A percentile compares a stretch with the other conserved stretches of the same genome.
Evolutionary conservation across 2,888 invertebrate genomes (phyloP).

Genomic region (Pachliopta kotzebuea): DNA sequence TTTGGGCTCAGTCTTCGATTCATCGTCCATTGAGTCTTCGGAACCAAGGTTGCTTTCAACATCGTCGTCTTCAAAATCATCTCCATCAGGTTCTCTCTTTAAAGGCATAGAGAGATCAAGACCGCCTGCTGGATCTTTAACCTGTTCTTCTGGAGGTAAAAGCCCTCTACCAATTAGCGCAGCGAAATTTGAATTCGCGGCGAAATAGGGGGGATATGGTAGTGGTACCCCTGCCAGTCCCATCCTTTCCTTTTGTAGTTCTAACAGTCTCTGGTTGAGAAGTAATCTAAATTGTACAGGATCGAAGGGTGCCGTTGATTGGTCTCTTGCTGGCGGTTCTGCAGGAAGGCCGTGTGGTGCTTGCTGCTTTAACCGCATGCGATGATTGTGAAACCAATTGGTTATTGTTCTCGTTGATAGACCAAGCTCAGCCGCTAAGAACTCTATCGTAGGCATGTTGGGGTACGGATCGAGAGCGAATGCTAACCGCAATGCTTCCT

Average conservation of each 20-base stretch:
- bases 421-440: constrained; percentile 93
- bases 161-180: constrained; percentile 87
- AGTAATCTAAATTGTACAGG: constrained; percentile 94
- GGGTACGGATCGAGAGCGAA: constrained; percentile 99
- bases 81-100: constrained; percentile 88
- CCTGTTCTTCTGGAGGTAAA: constrained; percentile 79
- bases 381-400: constrained; percentile 99
- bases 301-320: constrained; percentile 89
- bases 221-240: constrained; percentile 88
- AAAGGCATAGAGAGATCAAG: constrained; percentile 93
- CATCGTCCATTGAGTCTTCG: constrained; percentile 82
- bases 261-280: constrained; percentile 92
- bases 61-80: constrained; percentile 90
- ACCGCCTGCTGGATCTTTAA: constrained; percentile 91
- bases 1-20: constrained; percentile 81
- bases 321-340: constrained; percentile 87
- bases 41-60: constrained; percentile 88
- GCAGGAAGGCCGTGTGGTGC: constrained; percentile 89
- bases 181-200: constrained; percentile 87
- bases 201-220: constrained; percentile 89
- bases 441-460: constrained; percentile 97
- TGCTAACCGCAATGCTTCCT: constrained; percentile 95
- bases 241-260: constrained; percentile 92
- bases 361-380: constrained; percentile 98
- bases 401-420: constrained; percentile 97